Conservation (phyloP, 2,797 vertebrate genomes). For the Lagocephalus sceleratus region DNA sequence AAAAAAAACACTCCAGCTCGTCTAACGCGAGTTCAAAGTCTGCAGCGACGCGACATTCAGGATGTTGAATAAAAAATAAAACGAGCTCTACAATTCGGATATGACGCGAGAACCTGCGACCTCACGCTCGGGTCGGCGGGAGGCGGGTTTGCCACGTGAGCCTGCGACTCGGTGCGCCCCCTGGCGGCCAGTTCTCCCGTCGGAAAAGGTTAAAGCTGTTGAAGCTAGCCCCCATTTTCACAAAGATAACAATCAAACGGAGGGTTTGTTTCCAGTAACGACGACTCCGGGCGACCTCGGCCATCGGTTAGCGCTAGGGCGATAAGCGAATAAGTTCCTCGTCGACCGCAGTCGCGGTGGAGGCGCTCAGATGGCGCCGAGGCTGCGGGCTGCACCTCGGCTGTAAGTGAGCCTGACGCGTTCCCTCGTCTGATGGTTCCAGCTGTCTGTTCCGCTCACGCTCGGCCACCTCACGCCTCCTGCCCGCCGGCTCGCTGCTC, state of each 20-base stretch:
- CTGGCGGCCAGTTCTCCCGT: too few species aligned
- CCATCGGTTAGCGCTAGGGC: background rate
- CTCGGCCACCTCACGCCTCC: conserved; percentile 39
- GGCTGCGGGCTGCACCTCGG: background rate
- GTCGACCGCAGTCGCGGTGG: background rate
- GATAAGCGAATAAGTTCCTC: background rate
- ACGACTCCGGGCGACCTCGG: background rate
- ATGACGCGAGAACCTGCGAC: too few species aligned
- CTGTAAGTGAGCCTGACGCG: conserved; percentile 35
- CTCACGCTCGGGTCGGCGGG: too few species aligned
- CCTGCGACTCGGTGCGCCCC: too few species aligned
- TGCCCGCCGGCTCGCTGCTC: conserved; percentile 36
- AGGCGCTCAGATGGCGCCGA: background rate
- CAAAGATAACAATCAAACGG: conserved; percentile 11
- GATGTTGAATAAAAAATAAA: too few species aligned
- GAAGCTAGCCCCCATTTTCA: conserved; percentile 37
- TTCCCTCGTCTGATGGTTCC: conserved; percentile 42
- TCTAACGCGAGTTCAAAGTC: too few species aligned
- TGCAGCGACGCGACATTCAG: too few species aligned
- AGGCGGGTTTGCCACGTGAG: too few species aligned
- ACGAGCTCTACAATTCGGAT: too few species aligned
- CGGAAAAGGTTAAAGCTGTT: conserved; percentile 12
- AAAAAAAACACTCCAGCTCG: too few species aligned
- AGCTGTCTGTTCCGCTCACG: conserved; percentile 52
- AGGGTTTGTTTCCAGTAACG: too few species aligned